These are phyloP conservation scores for Schizopygopsis malacanthus DNA, from an alignment of 2,797 vertebrate genomes.

Conservation along the genomic window DNA sequence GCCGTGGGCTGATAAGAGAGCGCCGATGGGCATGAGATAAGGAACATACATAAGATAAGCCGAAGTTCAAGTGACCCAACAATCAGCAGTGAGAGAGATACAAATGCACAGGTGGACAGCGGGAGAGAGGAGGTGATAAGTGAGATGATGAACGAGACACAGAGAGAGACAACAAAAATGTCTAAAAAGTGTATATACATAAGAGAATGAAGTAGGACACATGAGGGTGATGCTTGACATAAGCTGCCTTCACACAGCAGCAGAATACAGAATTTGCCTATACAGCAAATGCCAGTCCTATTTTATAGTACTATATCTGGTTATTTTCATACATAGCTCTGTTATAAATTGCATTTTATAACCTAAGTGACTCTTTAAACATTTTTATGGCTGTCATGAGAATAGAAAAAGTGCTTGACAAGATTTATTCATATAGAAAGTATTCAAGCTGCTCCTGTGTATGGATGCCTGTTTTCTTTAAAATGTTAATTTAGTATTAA, in stretches of 20 bases:
- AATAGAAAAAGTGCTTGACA: not conserved
- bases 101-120: constrained; percentile 31
- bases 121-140: not conserved
- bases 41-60: constrained; percentile 56
- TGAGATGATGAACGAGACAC: not conserved
- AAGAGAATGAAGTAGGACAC: constrained; percentile 35
- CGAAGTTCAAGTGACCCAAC: constrained; percentile 69
- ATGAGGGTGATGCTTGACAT: not conserved
- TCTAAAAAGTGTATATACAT: constrained; percentile 24
- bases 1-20: constrained; percentile 71
- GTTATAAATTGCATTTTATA: not conserved
- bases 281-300: not conserved
- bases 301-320: not conserved
- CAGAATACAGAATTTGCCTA: not conserved
- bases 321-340: not conserved
- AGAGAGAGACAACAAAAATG: constrained; percentile 41
- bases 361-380: not conserved
- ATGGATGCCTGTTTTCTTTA: not conserved
- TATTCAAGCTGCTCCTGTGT: not conserved
- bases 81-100: constrained; percentile 57
- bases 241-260: not conserved
- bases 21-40: constrained; percentile 72
- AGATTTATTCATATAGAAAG: not conserved
- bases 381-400: not conserved
- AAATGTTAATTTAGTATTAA: not conserved